Percentiles rank a stretch among this genome's conserved stretches.
Evolutionary conservation across 2,113 vertebrate genomes (phyloP).

Genomic region (Bos javanicus): DNA sequence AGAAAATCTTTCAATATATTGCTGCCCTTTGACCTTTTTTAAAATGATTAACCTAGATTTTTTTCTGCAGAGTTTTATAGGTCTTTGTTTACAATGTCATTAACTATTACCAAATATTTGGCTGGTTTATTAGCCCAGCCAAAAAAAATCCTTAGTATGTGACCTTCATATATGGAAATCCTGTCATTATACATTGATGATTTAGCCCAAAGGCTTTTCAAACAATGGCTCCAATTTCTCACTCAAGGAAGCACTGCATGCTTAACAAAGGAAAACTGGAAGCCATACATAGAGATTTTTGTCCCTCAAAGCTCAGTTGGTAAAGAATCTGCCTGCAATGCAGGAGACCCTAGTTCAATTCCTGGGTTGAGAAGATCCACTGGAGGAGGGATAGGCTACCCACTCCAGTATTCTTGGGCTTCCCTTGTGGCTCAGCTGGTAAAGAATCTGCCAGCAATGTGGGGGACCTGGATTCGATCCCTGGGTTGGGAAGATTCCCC

Average conservation of each 20-base stretch:
- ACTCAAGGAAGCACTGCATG: neutral
- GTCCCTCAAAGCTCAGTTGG: neutral
- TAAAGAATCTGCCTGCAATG: neutral
- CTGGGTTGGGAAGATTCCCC: neutral
- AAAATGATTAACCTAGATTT: neutral
- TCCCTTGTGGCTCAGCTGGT: neutral
- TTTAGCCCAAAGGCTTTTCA: neutral
- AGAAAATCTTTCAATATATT: neutral
- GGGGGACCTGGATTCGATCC: neutral
- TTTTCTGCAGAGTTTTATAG: neutral
- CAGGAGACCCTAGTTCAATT: neutral
- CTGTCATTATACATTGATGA: neutral
- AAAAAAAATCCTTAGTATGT: neutral
- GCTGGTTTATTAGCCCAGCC: neutral
- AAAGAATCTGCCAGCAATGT: accelerated
- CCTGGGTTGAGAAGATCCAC: neutral
- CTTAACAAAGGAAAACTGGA: neutral
- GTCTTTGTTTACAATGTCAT: neutral
- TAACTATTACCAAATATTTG: neutral
- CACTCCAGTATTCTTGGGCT: neutral
- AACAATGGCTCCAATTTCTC: neutral
- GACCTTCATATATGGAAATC: neutral
- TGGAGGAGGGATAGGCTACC: neutral
- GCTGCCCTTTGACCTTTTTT: neutral
- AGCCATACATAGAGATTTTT: neutral